phyloP scores from a whole-genome alignment of 2,113 vertebrate species.

The Ivindomyrus marchei region DNA sequence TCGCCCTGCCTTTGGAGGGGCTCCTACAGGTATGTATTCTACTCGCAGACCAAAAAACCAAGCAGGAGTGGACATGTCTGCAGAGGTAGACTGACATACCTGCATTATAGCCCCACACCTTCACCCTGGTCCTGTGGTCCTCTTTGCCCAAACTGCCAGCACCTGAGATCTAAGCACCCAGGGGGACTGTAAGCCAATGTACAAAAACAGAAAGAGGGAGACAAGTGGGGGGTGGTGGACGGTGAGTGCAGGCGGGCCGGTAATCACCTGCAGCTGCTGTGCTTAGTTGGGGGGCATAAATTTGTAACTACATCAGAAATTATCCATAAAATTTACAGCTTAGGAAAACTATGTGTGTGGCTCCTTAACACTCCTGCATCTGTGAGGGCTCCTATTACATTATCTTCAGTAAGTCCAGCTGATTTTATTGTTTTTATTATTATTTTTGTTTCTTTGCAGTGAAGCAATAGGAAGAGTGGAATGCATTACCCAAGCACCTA shows the following conservation, averaged over 20 bases:
- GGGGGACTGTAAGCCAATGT: constrained; percentile 7
- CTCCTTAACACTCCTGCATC: constrained; percentile 48
- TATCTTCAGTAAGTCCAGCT: constrained; percentile 23
- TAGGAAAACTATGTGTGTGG: constrained; percentile 59
- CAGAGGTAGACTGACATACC: neutral
- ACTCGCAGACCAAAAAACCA: neutral
- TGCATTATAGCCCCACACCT: neutral
- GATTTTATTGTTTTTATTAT: neutral
- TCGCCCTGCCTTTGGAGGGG: neutral
- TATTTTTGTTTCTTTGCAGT: neutral
- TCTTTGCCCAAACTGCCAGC: neutral
- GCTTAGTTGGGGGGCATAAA: constrained; percentile 50
- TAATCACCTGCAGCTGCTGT: constrained; percentile 60
- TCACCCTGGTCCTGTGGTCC: neutral
- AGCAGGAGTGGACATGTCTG: neutral
- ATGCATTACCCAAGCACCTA: neutral
- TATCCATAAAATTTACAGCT: constrained; percentile 65
- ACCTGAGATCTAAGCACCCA: neutral
- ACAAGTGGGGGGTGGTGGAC: constrained; percentile 19
- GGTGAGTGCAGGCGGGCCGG: constrained; percentile 29
- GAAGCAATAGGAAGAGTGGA: neutral
- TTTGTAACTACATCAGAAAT: constrained; percentile 66
- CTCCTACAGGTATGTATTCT: neutral
- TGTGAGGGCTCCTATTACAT: constrained; percentile 26
- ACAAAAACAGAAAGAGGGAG: constrained; percentile 21